Percentiles rank a stretch among this genome's conserved stretches.
Evolutionary conservation across 1,140 invertebrate species (phyloP).

Genomic region (Anadara kagoshimensis): DNA sequence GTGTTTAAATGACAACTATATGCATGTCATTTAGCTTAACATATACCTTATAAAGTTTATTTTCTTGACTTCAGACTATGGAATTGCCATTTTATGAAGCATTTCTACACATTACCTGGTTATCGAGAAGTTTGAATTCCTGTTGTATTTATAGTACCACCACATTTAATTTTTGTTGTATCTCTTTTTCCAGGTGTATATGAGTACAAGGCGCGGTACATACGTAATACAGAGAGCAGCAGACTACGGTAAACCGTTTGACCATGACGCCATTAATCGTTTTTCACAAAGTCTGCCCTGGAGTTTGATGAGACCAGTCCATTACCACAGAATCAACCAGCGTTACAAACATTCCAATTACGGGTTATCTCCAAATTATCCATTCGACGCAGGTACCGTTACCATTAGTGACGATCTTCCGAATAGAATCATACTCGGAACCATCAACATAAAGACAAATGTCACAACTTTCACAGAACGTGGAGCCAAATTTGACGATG

Average conservation of each 20-base stretch:
- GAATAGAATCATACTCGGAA: slow-evolving; percentile 74
- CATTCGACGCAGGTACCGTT: slow-evolving; percentile 38
- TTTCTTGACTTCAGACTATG: no score
- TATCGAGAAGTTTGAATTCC: no score
- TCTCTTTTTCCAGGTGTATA: slow-evolving; percentile 32
- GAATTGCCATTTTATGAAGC: no score
- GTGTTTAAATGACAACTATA: no score
- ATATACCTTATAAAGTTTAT: no score
- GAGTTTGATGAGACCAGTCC: slow-evolving; percentile 45
- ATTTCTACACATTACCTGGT: no score
- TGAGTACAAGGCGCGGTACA: slow-evolving; percentile 41
- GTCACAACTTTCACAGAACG: slow-evolving; percentile 62
- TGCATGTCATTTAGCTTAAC: no score
- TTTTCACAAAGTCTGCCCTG: slow-evolving; percentile 41
- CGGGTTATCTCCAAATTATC: slow-evolving; percentile 39
- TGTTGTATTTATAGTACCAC: neutral
- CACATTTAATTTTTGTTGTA: neutral
- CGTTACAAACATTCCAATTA: slow-evolving; percentile 48
- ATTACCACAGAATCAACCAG: slow-evolving; percentile 42
- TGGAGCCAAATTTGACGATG: slow-evolving; percentile 71
- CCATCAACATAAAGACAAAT: slow-evolving; percentile 70
- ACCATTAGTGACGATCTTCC: slow-evolving; percentile 76
- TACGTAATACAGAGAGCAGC: slow-evolving; percentile 43
- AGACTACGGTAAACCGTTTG: slow-evolving; percentile 45
- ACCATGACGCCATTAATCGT: slow-evolving; percentile 47